Evolutionary conservation across 2,888 invertebrate genomes (phyloP).

Genomic region (Escarpia spicata): DNA sequence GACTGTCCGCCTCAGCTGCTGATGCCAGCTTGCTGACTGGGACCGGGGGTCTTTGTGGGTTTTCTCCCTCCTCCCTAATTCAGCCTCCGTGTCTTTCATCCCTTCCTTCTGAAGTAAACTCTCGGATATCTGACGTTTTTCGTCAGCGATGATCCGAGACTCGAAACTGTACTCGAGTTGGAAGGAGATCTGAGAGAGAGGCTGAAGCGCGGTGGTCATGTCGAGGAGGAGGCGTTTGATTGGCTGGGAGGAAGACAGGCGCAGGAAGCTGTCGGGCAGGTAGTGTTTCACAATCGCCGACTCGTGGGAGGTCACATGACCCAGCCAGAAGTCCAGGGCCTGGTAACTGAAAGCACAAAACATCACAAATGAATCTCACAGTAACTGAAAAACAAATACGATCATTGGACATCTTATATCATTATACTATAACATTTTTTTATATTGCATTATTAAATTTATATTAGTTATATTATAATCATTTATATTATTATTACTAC

Average conservation of each 20-base stretch:
- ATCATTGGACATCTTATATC: neutral
- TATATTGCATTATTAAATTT: neutral
- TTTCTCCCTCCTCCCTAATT: neutral
- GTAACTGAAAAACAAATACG: neutral
- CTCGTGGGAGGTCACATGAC: slow-evolving; percentile 85
- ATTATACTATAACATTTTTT: neutral
- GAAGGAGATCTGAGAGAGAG: slow-evolving; percentile 82
- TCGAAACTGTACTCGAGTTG: slow-evolving; percentile 72
- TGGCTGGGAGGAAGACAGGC: slow-evolving; percentile 73
- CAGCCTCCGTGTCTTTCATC: neutral
- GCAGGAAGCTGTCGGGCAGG: slow-evolving; percentile 78
- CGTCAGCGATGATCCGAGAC: slow-evolving; percentile 22
- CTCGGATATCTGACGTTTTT: slow-evolving; percentile 13
- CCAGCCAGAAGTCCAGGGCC: slow-evolving; percentile 90
- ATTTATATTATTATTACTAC: neutral
- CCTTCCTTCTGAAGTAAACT: slow-evolving; percentile 1
- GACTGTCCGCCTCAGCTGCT: neutral
- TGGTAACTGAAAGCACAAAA: slow-evolving; percentile 72
- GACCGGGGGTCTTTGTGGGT: neutral
- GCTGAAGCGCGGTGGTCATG: slow-evolving; percentile 80
- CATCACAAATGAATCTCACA: neutral
- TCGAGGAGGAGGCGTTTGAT: slow-evolving; percentile 75
- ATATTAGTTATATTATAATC: neutral
- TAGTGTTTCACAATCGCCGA: slow-evolving; percentile 84
- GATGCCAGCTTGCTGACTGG: neutral